These are phyloP conservation scores for Smittia aterrima DNA, from an alignment of 2,888 invertebrate species.

Conservation along the genomic window DNA sequence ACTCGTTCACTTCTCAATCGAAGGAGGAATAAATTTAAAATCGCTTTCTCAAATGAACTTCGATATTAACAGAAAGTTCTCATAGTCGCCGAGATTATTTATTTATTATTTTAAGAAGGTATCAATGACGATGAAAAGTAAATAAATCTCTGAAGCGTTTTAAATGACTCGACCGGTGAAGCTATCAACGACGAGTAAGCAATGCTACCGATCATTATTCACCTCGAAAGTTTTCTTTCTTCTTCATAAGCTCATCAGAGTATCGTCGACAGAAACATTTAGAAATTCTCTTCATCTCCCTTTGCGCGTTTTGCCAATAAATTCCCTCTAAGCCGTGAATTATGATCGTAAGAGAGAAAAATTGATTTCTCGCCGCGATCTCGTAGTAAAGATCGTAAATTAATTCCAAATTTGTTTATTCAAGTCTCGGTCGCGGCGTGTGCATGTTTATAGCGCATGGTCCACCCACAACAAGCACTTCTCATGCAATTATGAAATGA, in stretches of 20 bases:
- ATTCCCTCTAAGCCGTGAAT: conserved; percentile 26
- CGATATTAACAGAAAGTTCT: neutral
- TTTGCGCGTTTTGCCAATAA: conserved; percentile 21
- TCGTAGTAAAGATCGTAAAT: conserved; percentile 27
- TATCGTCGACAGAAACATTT: too few relatives aligned
- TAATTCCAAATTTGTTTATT: conserved; percentile 14
- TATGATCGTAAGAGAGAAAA: conserved; percentile 12
- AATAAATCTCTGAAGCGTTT: neutral
- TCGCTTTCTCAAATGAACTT: neutral
- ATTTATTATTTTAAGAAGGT: conserved; percentile 11
- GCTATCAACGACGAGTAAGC: neutral
- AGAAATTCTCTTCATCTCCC: neutral
- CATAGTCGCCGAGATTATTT: neutral
- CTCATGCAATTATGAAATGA: conserved; percentile 35
- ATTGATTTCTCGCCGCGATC: neutral
- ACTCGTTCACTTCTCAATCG: neutral
- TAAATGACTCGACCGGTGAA: neutral
- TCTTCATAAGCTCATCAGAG: too few relatives aligned
- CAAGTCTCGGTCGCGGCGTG: neutral
- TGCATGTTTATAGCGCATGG: neutral
- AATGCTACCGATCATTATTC: conserved; percentile 1
- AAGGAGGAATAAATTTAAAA: neutral
- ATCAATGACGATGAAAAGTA: neutral
- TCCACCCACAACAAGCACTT: conserved; percentile 20
- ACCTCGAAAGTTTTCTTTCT: neutral